Conservation (phyloP, 92 coral and sea anemone genomes). For the Ricordea florida region DNA sequence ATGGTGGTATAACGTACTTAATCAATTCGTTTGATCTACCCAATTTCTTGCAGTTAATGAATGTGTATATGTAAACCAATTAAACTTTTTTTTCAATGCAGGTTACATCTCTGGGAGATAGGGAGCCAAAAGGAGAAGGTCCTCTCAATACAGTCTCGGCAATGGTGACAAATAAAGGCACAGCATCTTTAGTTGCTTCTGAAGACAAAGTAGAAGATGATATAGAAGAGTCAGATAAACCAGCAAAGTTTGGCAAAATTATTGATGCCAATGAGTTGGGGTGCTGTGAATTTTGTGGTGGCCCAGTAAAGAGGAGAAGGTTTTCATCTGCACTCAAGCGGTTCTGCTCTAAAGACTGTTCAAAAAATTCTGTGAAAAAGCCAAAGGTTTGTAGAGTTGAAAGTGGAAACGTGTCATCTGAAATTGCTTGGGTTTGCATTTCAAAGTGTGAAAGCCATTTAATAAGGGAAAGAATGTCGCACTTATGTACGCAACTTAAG, state of each 20-base stretch:
- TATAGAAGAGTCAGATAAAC: slow-evolving; percentile 33
- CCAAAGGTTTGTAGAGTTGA: slow-evolving; percentile 6
- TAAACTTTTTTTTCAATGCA: too few species aligned
- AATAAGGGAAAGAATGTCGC: too few species aligned
- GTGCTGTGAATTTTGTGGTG: slow-evolving; percentile 87
- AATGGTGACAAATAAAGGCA: background rate
- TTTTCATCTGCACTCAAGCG: slow-evolving; percentile 70
- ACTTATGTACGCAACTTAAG: too few species aligned
- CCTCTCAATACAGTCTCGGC: background rate
- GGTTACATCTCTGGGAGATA: background rate
- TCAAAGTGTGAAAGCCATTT: too few species aligned
- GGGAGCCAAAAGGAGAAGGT: background rate
- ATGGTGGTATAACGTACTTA: too few species aligned
- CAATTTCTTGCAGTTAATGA: too few species aligned
- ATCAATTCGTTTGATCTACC: too few species aligned
- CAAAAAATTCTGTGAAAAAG: slow-evolving; percentile 69
- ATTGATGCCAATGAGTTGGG: slow-evolving; percentile 65
- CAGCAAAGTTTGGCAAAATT: slow-evolving; percentile 32
- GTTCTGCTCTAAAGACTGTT: slow-evolving; percentile 89
- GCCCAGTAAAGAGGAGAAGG: slow-evolving; percentile 83
- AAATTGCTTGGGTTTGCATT: background rate
- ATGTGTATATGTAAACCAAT: too few species aligned
- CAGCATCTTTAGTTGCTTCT: background rate
- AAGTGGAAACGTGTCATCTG: background rate
- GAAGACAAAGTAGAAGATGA: slow-evolving; percentile 15